Conservation (phyloP, 2,113 vertebrate species). For the Dipodomys stephensi region DNA sequence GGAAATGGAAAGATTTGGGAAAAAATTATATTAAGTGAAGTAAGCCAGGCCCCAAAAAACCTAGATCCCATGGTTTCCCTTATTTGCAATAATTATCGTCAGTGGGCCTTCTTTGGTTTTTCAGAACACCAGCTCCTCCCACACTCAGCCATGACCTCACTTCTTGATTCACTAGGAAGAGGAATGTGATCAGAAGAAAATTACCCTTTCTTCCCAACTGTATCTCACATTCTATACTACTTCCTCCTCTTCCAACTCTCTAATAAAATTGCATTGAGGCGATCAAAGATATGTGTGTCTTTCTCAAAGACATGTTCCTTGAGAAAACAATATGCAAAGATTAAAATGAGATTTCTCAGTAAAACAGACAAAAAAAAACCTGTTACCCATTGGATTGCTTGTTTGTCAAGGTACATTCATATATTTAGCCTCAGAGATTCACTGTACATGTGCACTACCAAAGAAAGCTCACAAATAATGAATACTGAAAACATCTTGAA, state of each 20-base stretch:
- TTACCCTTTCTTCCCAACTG: not conserved
- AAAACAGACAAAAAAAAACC: not conserved
- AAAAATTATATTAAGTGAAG: too few relatives aligned
- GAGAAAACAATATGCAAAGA: not conserved
- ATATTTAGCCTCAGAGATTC: not conserved
- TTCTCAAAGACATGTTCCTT: conserved; percentile 33
- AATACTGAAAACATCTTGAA: conserved; percentile 9
- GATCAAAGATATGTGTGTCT: not conserved
- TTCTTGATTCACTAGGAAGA: conserved; percentile 10
- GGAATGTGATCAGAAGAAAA: not conserved
- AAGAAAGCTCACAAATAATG: not conserved
- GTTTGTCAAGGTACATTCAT: not conserved
- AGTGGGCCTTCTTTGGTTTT: not conserved
- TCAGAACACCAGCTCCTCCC: not conserved
- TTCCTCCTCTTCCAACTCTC: not conserved
- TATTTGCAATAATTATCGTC: too few relatives aligned
- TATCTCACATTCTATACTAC: not conserved
- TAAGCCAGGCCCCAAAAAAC: too few relatives aligned
- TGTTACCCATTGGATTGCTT: not conserved
- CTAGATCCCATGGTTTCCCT: too few relatives aligned
- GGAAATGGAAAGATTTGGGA: too few relatives aligned
- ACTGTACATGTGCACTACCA: not conserved
- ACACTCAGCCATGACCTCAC: not conserved
- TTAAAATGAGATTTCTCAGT: not conserved
- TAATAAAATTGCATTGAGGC: not conserved